These are phyloP conservation scores for Telmatherina bonti DNA, from an alignment of 2,797 vertebrate genomes.

Conservation along the genomic window DNA sequence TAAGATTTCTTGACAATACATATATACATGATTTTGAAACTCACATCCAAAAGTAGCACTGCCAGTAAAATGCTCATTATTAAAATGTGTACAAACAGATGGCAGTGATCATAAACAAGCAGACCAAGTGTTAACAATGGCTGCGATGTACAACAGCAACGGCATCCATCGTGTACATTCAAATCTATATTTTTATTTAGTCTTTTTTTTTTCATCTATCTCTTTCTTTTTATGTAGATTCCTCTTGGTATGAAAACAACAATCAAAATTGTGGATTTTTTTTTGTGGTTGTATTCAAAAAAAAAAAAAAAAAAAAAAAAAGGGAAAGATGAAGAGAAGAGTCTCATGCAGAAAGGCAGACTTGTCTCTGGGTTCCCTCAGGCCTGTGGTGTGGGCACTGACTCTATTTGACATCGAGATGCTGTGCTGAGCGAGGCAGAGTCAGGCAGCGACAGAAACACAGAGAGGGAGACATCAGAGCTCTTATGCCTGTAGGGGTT, in stretches of 20 bases:
- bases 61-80: conserved; percentile 43
- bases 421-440: conserved; percentile 71
- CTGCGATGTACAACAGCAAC: neutral
- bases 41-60: conserved; percentile 58
- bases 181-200: conserved; percentile 17
- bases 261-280: conserved; percentile 33
- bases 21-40: conserved; percentile 60
- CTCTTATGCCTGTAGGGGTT: conserved; percentile 67
- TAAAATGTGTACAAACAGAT: conserved; percentile 14
- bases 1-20: conserved; percentile 42
- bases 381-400: conserved; percentile 77
- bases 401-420: conserved; percentile 80
- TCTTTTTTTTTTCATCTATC: conserved; percentile 19
- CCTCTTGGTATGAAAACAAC: conserved; percentile 20
- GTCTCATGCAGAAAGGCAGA: conserved; percentile 68
- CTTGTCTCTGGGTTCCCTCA: conserved; percentile 75
- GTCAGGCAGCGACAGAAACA: conserved; percentile 70
- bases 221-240: conserved; percentile 1
- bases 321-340: conserved; percentile 62
- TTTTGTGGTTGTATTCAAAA: conserved; percentile 5
- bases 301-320: conserved; percentile 14
- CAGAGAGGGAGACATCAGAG: conserved; percentile 73
- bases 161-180: conserved; percentile 10
- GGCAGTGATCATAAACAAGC: conserved; percentile 30
- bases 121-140: conserved; percentile 25